These are phyloP conservation scores for Hirtodrosophila alboralis DNA, from an alignment of 2,888 invertebrate genomes.

Conservation along the genomic window DNA sequence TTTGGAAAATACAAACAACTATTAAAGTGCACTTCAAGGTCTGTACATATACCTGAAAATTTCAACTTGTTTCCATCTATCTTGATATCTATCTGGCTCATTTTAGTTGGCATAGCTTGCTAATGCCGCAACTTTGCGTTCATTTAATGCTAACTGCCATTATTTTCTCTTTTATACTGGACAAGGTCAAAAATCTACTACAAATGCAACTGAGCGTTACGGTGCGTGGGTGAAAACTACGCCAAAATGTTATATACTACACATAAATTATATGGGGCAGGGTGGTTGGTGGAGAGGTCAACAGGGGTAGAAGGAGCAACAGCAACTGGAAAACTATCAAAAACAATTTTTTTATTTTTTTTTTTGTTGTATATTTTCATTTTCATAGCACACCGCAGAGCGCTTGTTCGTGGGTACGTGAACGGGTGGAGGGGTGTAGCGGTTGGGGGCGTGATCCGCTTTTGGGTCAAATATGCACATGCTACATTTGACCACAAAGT, in stretches of 20 bases:
- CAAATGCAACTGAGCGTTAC: slow-evolving; percentile 17
- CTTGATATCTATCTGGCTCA: slow-evolving; percentile 46
- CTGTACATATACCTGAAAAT: slow-evolving; percentile 1
- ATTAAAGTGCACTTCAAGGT: slow-evolving; percentile 5
- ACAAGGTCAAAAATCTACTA: slow-evolving; percentile 63
- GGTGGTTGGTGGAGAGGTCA: neutral
- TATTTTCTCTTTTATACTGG: slow-evolving; percentile 67
- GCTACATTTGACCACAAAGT: slow-evolving; percentile 80
- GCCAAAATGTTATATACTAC: slow-evolving; percentile 74
- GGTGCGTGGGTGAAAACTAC: slow-evolving; percentile 31
- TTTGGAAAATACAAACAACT: neutral
- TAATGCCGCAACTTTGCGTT: slow-evolving; percentile 68
- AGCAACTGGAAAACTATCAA: slow-evolving; percentile 64
- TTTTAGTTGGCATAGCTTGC: slow-evolving; percentile 52
- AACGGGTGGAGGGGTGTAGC: neutral
- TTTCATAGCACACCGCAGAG: slow-evolving; percentile 55
- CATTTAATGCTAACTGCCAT: slow-evolving; percentile 71
- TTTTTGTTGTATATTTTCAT: slow-evolving; percentile 10
- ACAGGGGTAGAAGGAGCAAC: neutral
- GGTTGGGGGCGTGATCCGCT: slow-evolving; percentile 24
- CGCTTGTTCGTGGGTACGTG: slow-evolving; percentile 48
- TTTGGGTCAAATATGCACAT: slow-evolving; percentile 72
- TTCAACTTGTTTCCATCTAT: slow-evolving; percentile 13
- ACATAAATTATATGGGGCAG: slow-evolving; percentile 64
- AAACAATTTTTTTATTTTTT: slow-evolving; percentile 46